Conservation (phyloP, 1,140 invertebrate genomes). For the Neelides sp. region DNA sequence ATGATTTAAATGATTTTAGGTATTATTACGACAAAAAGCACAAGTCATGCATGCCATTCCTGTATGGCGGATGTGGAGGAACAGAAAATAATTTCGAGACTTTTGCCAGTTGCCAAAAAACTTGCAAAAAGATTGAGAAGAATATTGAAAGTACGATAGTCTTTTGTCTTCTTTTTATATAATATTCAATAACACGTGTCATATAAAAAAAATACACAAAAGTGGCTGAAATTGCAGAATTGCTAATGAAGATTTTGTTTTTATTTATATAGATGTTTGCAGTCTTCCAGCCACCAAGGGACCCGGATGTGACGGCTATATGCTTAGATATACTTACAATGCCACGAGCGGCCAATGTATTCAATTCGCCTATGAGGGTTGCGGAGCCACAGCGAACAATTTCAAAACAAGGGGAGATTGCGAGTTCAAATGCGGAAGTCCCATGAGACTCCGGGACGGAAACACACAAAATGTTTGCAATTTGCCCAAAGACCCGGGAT, state of each 20-base stretch:
- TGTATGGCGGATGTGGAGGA: constrained; percentile 78
- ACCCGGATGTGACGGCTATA: constrained; percentile 14
- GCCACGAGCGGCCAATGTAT: constrained; percentile 17
- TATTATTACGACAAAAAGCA: no score
- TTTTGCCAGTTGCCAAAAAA: constrained; percentile 58
- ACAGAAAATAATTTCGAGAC: constrained; percentile 76
- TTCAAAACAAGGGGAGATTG: constrained; percentile 21
- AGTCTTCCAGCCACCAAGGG: background rate
- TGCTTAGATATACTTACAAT: constrained; percentile 29
- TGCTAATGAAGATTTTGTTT: no score
- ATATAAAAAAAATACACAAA: background rate
- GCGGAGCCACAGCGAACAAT: constrained; percentile 26
- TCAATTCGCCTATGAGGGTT: constrained; percentile 27
- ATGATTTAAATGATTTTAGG: no score
- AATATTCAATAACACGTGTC: no score
- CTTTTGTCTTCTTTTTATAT: background rate
- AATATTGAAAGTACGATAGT: background rate
- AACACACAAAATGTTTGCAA: constrained; percentile 1
- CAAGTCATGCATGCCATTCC: constrained; percentile 58
- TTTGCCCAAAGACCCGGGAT: constrained; percentile 8
- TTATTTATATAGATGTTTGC: no score
- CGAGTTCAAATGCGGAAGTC: constrained; percentile 18
- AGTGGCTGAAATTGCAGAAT: constrained; percentile 10
- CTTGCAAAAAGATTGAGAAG: constrained; percentile 42
- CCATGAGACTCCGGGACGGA: background rate